These are phyloP conservation scores for Acipenser transmontanus DNA, from an alignment of 2,797 vertebrate genomes.

Conservation along the genomic window DNA sequence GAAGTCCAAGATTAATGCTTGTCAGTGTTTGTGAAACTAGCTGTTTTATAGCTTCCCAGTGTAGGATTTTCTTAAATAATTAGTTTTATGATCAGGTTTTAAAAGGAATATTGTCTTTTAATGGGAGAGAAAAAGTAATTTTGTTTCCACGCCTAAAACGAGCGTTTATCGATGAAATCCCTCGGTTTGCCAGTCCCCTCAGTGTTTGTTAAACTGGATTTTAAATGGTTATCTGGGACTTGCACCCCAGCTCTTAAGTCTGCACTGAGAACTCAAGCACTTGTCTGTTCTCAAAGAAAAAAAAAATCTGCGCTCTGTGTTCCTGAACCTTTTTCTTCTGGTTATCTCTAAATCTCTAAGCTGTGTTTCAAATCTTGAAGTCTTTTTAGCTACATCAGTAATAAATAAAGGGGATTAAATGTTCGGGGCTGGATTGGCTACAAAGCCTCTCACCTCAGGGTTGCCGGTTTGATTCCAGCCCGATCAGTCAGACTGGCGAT, in stretches of 20 bases:
- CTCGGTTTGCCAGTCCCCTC: background rate
- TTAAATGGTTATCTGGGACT: slow-evolving; percentile 28
- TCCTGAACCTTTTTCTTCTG: slow-evolving; percentile 1
- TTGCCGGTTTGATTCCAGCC: slow-evolving; percentile 1
- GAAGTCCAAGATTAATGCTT: too few relatives aligned
- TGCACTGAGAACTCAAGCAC: slow-evolving; percentile 17
- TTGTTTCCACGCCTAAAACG: too few relatives aligned
- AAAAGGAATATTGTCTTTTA: too few relatives aligned
- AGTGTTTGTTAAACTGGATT: slow-evolving; percentile 14
- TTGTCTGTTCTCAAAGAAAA: slow-evolving; percentile 2
- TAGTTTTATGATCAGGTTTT: too few relatives aligned
- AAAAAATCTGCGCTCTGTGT: background rate
- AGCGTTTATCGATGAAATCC: too few relatives aligned
- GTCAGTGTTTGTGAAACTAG: too few relatives aligned
- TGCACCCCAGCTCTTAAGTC: background rate
- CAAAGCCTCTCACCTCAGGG: slow-evolving; percentile 3
- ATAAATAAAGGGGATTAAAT: slow-evolving; percentile 22
- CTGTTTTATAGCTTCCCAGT: too few relatives aligned
- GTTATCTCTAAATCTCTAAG: slow-evolving; percentile 24
- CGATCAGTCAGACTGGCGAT: background rate
- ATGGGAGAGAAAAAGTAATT: too few relatives aligned
- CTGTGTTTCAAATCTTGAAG: slow-evolving; percentile 17
- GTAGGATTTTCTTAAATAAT: too few relatives aligned
- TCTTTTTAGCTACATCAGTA: slow-evolving; percentile 19
- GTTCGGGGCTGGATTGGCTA: slow-evolving; percentile 13